phyloP scores from a whole-genome alignment of 2,888 invertebrate species.

The Oligia latruncula region DNA sequence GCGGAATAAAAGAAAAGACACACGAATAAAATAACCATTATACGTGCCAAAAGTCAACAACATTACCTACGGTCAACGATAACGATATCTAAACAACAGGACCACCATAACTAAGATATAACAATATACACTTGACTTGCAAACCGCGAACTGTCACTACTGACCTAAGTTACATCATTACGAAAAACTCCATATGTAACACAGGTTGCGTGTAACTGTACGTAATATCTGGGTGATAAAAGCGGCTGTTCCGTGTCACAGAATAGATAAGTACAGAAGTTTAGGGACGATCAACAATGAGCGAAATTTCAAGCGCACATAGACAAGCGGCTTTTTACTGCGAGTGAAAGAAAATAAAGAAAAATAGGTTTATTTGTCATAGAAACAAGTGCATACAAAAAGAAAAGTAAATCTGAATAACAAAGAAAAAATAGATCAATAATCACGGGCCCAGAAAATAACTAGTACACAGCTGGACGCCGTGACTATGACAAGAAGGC shows the following conservation, averaged over 20 bases:
- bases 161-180: conserved; percentile 44
- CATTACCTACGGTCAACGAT: conserved; percentile 12
- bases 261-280: conserved; percentile 11
- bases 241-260: conserved; percentile 35
- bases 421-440: background rate
- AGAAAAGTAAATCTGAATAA: background rate
- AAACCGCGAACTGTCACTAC: conserved; percentile 39
- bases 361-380: background rate
- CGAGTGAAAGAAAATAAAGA: background rate
- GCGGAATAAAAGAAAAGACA: conserved; percentile 9
- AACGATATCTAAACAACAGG: conserved; percentile 18
- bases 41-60: conserved; percentile 17
- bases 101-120: conserved; percentile 28
- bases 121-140: conserved; percentile 37
- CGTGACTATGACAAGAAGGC: background rate
- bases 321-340: background rate
- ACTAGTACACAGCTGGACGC: background rate
- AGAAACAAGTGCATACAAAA: too few relatives aligned
- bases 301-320: background rate
- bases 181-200: conserved; percentile 52
- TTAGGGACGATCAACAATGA: background rate
- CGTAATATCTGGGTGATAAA: conserved; percentile 62
- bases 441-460: background rate
- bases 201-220: conserved; percentile 40
- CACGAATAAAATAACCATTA: conserved; percentile 1